phyloP scores from a whole-genome alignment of 2,113 vertebrate genomes.

The Eidolon helvum region DNA sequence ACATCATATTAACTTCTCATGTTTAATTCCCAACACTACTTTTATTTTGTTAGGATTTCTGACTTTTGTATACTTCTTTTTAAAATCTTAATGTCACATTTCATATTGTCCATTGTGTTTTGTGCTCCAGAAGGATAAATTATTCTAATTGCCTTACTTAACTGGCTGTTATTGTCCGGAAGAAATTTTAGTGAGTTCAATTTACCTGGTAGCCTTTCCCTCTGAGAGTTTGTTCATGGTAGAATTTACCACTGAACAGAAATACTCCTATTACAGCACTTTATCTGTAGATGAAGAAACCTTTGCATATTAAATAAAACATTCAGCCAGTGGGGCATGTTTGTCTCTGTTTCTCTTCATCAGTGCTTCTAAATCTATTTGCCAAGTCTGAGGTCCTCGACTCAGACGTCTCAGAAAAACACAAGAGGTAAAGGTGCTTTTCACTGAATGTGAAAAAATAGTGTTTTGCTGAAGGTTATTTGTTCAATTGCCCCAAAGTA shows the following conservation, averaged over 20 bases:
- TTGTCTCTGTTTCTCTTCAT: slow-evolving; percentile 50
- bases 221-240: slow-evolving; percentile 46
- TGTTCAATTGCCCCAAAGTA: slow-evolving; percentile 16
- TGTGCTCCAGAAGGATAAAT: slow-evolving; percentile 28
- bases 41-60: neutral
- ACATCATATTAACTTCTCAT: neutral
- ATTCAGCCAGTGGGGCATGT: slow-evolving; percentile 1
- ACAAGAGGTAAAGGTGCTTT: neutral
- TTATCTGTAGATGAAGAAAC: slow-evolving; percentile 61
- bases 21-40: neutral
- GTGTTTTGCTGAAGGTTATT: neutral
- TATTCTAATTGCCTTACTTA: slow-evolving; percentile 42
- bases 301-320: slow-evolving; percentile 58
- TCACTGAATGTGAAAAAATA: slow-evolving; percentile 38
- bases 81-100: slow-evolving; percentile 22
- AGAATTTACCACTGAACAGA: slow-evolving; percentile 10
- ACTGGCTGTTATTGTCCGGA: slow-evolving; percentile 5
- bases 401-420: neutral
- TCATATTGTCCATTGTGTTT: slow-evolving; percentile 39
- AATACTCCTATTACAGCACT: slow-evolving; percentile 34
- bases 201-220: slow-evolving; percentile 44
- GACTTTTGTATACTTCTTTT: slow-evolving; percentile 24
- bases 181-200: neutral
- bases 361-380: neutral
- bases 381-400: slow-evolving; percentile 16